Evolutionary conservation across 1,140 invertebrate species (phyloP), one percentile per base, ranked within the genome.

Genomic region (Drosophila eugracilis): DNA sequence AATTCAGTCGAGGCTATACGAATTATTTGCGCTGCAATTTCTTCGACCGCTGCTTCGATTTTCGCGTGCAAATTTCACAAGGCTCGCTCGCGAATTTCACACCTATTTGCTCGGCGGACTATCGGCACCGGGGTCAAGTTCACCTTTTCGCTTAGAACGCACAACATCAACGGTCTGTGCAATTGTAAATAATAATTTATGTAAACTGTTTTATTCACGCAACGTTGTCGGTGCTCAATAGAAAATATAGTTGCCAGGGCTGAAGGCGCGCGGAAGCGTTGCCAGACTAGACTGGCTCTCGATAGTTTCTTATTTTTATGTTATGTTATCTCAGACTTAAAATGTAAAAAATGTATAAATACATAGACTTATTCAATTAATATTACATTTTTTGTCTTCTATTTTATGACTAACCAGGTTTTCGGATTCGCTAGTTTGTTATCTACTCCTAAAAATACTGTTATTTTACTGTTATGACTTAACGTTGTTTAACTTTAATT

Each of bases 131-230:
- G 41, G 60, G 58, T 63, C 44, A 59, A 37, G 59, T 83, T 88
- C 78, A 88, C 78, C 78, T 86, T 78, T 75, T 71, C 6, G 48
- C 67, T 57, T 60, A 63, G 42, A 60, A 67, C 73, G 67, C 73
- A 60, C 36, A 63, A 67, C 67, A 79, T 85, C 73, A 86, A 80
- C 37, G 42, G 59, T 44, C 52, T 47, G 67, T 66, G 76, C 47
- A 63, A 75, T 60, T 83, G 80, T 69, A 81, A 83, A 65, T 75
- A 75, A 66, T 66, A 73, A 74, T 86, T 88, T 86, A 77, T 74
- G 67, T 78, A 86, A 80, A 85, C 78, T 85, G 62, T 84, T 86
- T 80, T 74, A 72, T 86, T 88, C 83, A 86, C 81, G 83, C 81
- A 86, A 86, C 81, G 83, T 86, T 72, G 77, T 48, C 69, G 41